These are phyloP conservation scores for Tigriopus californicus DNA, from an alignment of 2,888 invertebrate species.

Conservation along the genomic window DNA sequence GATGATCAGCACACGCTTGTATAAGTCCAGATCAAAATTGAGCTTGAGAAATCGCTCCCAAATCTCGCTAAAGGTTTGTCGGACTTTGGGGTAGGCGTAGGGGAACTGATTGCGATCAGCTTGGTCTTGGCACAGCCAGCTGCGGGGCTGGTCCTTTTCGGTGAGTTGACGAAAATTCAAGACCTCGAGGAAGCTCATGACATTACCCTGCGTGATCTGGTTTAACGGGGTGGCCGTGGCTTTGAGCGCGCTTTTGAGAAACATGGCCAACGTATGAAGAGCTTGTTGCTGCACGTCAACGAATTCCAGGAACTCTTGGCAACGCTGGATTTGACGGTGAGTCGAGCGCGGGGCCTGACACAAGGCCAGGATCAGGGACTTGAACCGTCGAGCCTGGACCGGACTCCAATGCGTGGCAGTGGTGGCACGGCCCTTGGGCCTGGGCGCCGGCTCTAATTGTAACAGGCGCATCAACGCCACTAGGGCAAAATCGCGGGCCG, in stretches of 20 bases:
- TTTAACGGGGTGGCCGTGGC: no score
- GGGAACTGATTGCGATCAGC: neutral
- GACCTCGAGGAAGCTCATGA: slow-evolving; percentile 16
- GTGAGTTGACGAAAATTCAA: slow-evolving; percentile 6
- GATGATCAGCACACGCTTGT: slow-evolving; percentile 56
- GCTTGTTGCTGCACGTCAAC: slow-evolving; percentile 38
- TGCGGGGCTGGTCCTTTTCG: neutral
- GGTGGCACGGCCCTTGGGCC: no score
- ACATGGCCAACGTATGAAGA: neutral
- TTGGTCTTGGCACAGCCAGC: neutral
- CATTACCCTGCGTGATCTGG: neutral
- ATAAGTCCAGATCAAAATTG: slow-evolving; percentile 39
- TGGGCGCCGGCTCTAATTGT: no score
- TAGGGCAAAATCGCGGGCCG: no score
- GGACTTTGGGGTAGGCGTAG: slow-evolving; percentile 24
- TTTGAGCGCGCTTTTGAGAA: neutral
- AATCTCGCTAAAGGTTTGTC: slow-evolving; percentile 44
- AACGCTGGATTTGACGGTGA: slow-evolving; percentile 26
- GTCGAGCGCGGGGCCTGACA: neutral
- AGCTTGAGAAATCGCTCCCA: slow-evolving; percentile 58
- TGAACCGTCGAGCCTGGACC: neutral
- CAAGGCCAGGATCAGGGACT: neutral
- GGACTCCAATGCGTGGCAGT: neutral
- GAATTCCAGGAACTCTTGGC: slow-evolving; percentile 52
- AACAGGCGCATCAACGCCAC: no score